Base-by-base conservation (phyloP, 2,797 vertebrate genomes). In the Notoglanidium macrostoma region DNA sequence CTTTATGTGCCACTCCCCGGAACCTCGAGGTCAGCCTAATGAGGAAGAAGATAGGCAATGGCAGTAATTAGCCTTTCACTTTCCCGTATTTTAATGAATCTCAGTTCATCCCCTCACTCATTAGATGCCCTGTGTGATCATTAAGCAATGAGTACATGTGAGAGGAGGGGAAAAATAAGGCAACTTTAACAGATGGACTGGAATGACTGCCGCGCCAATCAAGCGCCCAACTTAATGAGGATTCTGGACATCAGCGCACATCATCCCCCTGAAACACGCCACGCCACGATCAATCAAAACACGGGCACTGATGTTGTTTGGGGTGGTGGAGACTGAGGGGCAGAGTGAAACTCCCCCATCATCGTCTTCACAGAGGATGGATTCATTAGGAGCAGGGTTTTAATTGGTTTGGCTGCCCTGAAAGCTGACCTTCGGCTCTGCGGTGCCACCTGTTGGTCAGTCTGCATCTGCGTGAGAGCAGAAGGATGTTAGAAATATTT, bases 21-120 rank as follows among this genome's bases (percentile, higher is more conserved):
- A 95, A 96, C 94, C 95, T 95, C 87, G 88, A 86, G 97, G 96
- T 97, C 96, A 96, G 93, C 93, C 95, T 96, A 97, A 97, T 97
- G 96, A 97, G 95, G 92, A 95, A 92, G 93, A 94, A 95, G 93
- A 91, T 93, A 94, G 93, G 91, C 95, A 96, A 96, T 91, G 93
- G 93, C 91, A 92, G 94, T 94, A 96, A 97, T 97, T 97, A 96
- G 92, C 95, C 91, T 95, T 94, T 96, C 94, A 93, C 94, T 95
- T 95, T 93, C 91, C 83, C 35, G 61, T 95, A 96, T 95, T 95
- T 95, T 96, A 95, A 96, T 95, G 94, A 95, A 90, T 92, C 93
- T 94, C 93, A 87, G 90, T 93, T 93, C 93, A 95, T 94, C 94
- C 86, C 93, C 93, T 84, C 88, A 90, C 87, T 92, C 94, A 94